Base-by-base conservation (phyloP, 1,140 invertebrate genomes). In the Bombyx mori region DNA sequence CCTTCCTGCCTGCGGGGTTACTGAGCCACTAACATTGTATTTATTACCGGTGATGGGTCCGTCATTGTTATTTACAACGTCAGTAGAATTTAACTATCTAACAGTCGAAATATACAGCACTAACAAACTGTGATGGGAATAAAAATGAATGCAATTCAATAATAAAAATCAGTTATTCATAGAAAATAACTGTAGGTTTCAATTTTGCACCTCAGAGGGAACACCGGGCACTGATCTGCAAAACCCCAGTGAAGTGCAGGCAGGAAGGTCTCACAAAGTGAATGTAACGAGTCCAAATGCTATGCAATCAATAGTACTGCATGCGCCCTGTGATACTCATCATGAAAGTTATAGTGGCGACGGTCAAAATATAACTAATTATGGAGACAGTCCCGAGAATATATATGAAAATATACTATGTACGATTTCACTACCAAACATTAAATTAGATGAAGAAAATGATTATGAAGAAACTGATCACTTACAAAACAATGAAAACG, bases 1-100 rank as follows among this genome's bases (percentile, higher is more conserved):
- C 86, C 88, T 89, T 89, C 86, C 88, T 89, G 88, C 86, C 86
- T 89, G 88, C 79, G 81, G 85, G 86, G 82, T 78, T 75, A 71
- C 69, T 72, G 68, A 79, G 69, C 73, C 69, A 86, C 85, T 88
- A 88, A 88, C 81, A 78, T 67, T 54, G 66, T 56, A 56, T 62
- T 60, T 59, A 66, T 68, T 66, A 60, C 61, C 63, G 84, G 84
- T 87, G 82, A 73, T 78, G 84, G 84, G 74, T 65, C 77, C 67
- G 66, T 57, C 62, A 52, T 68, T 67, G 63, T 67, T 51, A 58
- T 58, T 50, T 61, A 42, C 58, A 48, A 61, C 47, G 68, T 56
- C 43, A 64, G 67, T 79, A 79, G 71, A 72, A 64, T 69, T 66
- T 57, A 71, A 66, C 56, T 62, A 56, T 72, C 71, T 81, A 81